Conservation (phyloP, 2,888 invertebrate species). For the Coelogynopora nodosa region DNA sequence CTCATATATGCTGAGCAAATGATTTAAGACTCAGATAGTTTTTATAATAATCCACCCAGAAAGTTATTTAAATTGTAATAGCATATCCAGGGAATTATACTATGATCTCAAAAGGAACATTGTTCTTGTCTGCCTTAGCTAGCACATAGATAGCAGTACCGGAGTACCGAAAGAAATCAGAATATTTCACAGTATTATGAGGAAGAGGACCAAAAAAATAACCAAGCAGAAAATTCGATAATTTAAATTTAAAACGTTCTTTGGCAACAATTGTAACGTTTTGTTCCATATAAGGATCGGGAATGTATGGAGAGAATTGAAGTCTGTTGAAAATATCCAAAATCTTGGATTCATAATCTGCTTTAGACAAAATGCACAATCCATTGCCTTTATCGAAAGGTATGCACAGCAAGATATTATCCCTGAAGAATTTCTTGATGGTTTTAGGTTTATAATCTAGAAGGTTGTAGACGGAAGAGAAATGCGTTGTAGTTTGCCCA, state of each 20-base stretch:
- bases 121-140: neutral
- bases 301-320: neutral
- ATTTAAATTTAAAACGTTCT: neutral
- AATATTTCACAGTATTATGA: neutral
- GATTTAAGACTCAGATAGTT: too few species aligned
- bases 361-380: neutral
- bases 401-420: neutral
- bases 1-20: too few species aligned
- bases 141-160: neutral
- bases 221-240: neutral
- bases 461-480: neutral
- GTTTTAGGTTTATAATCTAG: neutral
- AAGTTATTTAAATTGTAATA: too few species aligned
- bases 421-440: neutral
- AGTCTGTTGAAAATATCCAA: neutral
- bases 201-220: neutral
- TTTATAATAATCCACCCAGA: too few species aligned
- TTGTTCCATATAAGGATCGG: neutral
- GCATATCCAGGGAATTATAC: neutral
- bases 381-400: neutral
- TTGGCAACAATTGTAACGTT: neutral
- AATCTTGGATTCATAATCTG: neutral
- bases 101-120: neutral
- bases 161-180: neutral
- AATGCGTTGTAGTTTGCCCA: neutral